Evolutionary conservation across 2,888 invertebrate genomes (phyloP).

Genomic region (Ennomos quercinarius): DNA sequence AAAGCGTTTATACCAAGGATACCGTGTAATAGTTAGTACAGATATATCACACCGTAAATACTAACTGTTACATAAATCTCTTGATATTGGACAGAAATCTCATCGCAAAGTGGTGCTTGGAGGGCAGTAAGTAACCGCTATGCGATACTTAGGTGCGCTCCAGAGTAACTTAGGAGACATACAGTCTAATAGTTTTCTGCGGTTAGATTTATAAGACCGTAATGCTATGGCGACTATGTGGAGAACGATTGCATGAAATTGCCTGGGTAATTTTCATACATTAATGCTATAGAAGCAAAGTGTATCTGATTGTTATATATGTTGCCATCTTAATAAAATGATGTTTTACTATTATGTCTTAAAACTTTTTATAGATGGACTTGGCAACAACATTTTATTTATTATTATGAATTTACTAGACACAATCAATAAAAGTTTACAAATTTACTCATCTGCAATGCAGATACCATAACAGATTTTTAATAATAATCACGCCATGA

Average conservation of each 20-base stretch:
- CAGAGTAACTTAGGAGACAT: slow-evolving; percentile 31
- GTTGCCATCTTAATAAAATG: too few species aligned
- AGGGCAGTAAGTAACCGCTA: slow-evolving; percentile 40
- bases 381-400: too few species aligned
- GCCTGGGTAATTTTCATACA: too few species aligned
- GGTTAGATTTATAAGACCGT: slow-evolving; percentile 19
- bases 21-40: slow-evolving; percentile 36
- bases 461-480: too few species aligned
- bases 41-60: slow-evolving; percentile 40
- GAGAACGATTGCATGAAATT: neutral
- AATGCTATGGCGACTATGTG: slow-evolving; percentile 5
- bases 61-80: slow-evolving; percentile 43
- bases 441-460: too few species aligned
- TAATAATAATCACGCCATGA: too few species aligned
- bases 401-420: too few species aligned
- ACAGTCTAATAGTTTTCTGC: slow-evolving; percentile 28
- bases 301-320: too few species aligned
- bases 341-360: too few species aligned
- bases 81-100: slow-evolving; percentile 46
- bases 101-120: slow-evolving; percentile 43
- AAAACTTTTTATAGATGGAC: too few species aligned
- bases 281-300: too few species aligned
- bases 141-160: slow-evolving; percentile 40
- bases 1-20: slow-evolving; percentile 32
- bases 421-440: too few species aligned